Conservation (phyloP, 2,888 invertebrate genomes). For the Ceraclea dissimilis region DNA sequence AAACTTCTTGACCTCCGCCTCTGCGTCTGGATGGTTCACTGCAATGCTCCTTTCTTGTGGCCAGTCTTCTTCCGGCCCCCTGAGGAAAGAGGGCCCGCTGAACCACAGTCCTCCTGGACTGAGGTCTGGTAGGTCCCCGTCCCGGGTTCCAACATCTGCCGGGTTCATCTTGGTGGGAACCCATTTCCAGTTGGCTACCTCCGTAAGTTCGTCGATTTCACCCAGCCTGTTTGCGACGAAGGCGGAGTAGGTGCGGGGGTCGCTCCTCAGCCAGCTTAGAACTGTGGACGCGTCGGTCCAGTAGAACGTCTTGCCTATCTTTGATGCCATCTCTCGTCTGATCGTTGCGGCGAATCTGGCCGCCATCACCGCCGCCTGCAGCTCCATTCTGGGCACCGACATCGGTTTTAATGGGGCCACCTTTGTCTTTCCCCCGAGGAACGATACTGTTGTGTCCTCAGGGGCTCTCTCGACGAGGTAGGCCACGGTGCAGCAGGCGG, state of each 20-base stretch:
- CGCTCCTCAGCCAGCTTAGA: constrained; percentile 18
- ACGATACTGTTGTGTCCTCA: background rate
- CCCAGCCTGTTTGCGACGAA: constrained; percentile 22
- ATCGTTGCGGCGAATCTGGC: constrained; percentile 14
- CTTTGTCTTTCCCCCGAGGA: constrained; percentile 1
- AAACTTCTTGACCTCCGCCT: too few species aligned
- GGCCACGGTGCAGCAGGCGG: constrained; percentile 16
- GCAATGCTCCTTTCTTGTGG: background rate
- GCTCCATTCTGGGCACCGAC: constrained; percentile 9
- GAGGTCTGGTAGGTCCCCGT: too few species aligned
- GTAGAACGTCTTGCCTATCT: constrained; percentile 2
- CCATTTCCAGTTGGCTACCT: constrained; percentile 8
- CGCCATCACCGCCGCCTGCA: constrained; percentile 13
- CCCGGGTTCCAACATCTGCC: too few species aligned
- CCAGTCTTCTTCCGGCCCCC: background rate
- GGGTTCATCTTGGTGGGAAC: background rate
- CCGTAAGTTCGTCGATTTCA: constrained; percentile 16
- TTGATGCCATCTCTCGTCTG: background rate
- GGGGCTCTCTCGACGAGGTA: constrained; percentile 6
- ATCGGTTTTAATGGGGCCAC: constrained; percentile 11
- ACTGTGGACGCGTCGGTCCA: constrained; percentile 20
- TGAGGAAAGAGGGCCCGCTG: background rate
- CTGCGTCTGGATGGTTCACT: background rate
- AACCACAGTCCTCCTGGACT: background rate
- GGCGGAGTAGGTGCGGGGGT: constrained; percentile 10